Evolutionary conservation across 2,113 vertebrate genomes (phyloP).

Genomic region (Actenoides hombroni): DNA sequence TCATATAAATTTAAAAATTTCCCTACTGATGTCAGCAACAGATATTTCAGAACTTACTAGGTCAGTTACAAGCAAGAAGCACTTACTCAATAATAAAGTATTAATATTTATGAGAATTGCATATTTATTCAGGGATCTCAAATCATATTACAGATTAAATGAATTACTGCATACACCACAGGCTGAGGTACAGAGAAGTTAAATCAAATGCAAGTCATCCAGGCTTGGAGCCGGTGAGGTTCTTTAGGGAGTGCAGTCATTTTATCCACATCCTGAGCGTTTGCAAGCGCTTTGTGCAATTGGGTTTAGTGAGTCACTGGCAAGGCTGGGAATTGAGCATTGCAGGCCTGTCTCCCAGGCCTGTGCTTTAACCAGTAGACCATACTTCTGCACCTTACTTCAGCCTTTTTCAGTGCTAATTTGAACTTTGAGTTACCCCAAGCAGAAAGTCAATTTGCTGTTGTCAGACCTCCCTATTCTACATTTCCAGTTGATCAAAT

Average conservation of each 20-base stretch:
- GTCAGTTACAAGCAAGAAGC: slow-evolving; percentile 42
- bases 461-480: neutral
- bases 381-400: neutral
- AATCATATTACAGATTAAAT: slow-evolving; percentile 37
- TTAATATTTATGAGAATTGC: slow-evolving; percentile 54
- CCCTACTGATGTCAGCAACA: neutral
- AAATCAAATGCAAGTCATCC: neutral
- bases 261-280: neutral
- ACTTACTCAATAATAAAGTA: slow-evolving; percentile 64
- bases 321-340: neutral
- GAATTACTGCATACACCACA: neutral
- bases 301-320: neutral
- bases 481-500: neutral
- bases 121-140: slow-evolving; percentile 58
- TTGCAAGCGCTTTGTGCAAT: neutral
- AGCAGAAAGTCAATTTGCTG: neutral
- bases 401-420: neutral
- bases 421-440: slow-evolving; percentile 13
- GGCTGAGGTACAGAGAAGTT: slow-evolving; percentile 10
- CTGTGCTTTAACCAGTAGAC: neutral
- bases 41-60: slow-evolving; percentile 23
- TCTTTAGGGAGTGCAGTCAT: neutral
- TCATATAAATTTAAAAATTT: slow-evolving; percentile 39
- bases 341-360: neutral
- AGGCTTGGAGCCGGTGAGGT: neutral